Evolutionary conservation across 1,140 invertebrate genomes (phyloP).

Genomic region (Teleopsis dalmanni): DNA sequence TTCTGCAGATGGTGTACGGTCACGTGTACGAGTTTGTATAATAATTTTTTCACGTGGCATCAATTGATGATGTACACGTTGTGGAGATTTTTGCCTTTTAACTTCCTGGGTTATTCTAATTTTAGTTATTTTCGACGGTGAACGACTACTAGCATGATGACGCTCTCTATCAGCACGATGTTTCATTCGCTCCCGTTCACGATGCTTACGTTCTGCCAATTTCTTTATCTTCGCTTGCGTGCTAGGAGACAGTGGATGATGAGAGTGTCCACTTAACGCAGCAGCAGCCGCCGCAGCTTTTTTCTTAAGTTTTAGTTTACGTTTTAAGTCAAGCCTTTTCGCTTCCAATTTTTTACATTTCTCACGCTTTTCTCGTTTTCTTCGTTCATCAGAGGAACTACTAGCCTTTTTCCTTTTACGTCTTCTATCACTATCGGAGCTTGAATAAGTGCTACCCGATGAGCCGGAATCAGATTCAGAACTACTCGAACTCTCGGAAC

Average conservation of each 20-base stretch:
- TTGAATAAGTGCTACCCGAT: conserved; percentile 33
- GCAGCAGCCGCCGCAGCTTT: conserved; percentile 24
- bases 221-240: conserved; percentile 38
- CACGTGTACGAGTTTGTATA: conserved; percentile 33
- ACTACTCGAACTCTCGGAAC: conserved; percentile 36
- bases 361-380: conserved; percentile 32
- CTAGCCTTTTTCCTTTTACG: conserved; percentile 37
- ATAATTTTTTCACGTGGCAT: conserved; percentile 41
- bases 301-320: conserved; percentile 38
- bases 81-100: conserved; percentile 34
- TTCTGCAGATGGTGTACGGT: conserved; percentile 33
- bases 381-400: conserved; percentile 34
- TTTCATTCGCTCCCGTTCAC: conserved; percentile 31
- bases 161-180: conserved; percentile 33
- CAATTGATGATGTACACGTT: conserved; percentile 35
- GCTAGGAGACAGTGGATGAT: conserved; percentile 30
- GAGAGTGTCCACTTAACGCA: conserved; percentile 29
- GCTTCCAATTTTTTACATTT: conserved; percentile 39
- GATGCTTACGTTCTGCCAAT: conserved; percentile 33
- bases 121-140: conserved; percentile 36
- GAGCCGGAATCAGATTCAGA: conserved; percentile 29
- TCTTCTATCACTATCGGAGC: conserved; percentile 31
- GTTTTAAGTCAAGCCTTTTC: conserved; percentile 38
- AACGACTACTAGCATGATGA: conserved; percentile 32
- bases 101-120: conserved; percentile 40